A percentile compares a stretch with the other conserved stretches of the same genome.
phyloP scores from a whole-genome alignment of 37 sponge, comb jelly and placozoan species.

The Hexactinellida sp. region DNA sequence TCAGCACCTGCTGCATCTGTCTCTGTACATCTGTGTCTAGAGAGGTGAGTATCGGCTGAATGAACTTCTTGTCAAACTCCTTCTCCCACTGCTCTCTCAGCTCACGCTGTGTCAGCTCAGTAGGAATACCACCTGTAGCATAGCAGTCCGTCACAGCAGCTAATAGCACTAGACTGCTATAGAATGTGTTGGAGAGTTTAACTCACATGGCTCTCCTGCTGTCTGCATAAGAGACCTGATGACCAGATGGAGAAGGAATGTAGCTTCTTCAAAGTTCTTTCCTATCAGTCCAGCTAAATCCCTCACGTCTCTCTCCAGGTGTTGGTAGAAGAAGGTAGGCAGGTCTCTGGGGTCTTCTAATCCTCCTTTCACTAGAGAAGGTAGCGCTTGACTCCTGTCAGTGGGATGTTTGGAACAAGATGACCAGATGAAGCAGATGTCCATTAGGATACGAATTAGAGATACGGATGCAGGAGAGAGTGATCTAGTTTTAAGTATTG shows the following conservation, averaged over 20 bases:
- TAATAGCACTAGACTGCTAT: no score
- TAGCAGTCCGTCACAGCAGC: no score
- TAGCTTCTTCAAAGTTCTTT: constrained; percentile 15
- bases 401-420: neutral
- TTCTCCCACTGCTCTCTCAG: constrained; percentile 8
- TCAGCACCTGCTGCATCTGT: constrained; percentile 1
- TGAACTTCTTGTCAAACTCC: neutral
- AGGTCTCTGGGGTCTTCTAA: neutral
- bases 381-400: neutral
- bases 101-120: neutral
- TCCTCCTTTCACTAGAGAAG: neutral
- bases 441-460: neutral
- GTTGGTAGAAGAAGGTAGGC: neutral
- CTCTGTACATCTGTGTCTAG: constrained; percentile 10
- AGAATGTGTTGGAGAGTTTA: no score
- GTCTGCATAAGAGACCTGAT: neutral
- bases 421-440: neutral
- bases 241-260: neutral
- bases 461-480: neutral
- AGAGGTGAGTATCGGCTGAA: constrained; percentile 7
- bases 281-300: neutral
- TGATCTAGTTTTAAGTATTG: neutral
- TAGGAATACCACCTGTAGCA: neutral
- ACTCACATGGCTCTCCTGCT: neutral
- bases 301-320: neutral